phyloP scores from a whole-genome alignment of 2,888 invertebrate genomes.

The Agrenia bidenticulata region DNA sequence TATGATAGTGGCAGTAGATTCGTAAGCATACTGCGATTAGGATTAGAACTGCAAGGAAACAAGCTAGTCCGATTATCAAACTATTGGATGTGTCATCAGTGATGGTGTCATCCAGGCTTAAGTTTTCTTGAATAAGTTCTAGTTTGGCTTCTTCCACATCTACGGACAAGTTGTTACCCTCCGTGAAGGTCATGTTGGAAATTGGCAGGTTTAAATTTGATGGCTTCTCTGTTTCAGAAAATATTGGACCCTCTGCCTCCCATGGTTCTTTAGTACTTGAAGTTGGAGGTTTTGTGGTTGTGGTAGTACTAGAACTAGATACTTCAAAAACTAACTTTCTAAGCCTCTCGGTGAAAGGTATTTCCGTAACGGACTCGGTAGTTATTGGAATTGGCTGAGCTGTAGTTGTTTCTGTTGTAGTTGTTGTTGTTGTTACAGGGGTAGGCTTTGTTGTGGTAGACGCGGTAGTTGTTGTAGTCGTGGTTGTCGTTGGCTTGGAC shows the following conservation, averaged over 20 bases:
- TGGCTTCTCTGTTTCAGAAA: too few relatives aligned
- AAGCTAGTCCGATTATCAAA: neutral
- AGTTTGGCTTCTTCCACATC: neutral
- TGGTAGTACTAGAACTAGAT: neutral
- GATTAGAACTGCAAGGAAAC: constrained; percentile 20
- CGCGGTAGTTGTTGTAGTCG: neutral
- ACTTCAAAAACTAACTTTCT: neutral
- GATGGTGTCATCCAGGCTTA: neutral
- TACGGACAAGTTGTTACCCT: neutral
- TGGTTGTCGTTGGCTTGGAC: constrained; percentile 1
- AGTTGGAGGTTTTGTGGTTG: neutral
- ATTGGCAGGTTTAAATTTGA: neutral
- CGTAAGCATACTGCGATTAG: constrained; percentile 24
- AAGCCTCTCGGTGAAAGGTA: neutral
- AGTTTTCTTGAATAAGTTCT: constrained; percentile 9
- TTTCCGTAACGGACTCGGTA: neutral
- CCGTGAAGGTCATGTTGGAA: constrained; percentile 11
- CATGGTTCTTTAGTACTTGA: neutral
- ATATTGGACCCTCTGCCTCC: neutral
- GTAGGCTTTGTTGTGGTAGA: constrained; percentile 7
- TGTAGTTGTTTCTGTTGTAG: neutral
- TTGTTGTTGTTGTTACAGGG: neutral
- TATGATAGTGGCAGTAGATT: constrained; percentile 38
- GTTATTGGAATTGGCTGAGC: neutral
- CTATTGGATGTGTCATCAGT: neutral